phyloP scores from a whole-genome alignment of 30 jellyfish, hydroid and myxozoan species.

The Pseudorhiza aurosa region DNA sequence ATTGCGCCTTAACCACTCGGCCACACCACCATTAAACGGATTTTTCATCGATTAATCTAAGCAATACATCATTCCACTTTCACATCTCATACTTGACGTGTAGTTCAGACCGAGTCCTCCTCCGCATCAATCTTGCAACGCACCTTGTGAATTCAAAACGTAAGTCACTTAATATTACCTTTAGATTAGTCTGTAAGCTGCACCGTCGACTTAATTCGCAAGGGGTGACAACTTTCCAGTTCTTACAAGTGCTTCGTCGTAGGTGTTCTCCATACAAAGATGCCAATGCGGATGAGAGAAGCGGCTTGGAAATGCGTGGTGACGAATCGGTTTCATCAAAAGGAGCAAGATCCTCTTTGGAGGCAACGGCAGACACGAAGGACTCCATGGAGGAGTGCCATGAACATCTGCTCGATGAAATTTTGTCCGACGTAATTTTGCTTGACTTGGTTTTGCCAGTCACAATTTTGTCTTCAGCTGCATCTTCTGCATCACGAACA shows the following conservation, averaged over 20 bases:
- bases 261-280: slow-evolving; percentile 74
- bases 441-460: not conserved
- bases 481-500: slow-evolving; percentile 10
- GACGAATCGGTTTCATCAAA: slow-evolving; percentile 66
- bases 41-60: too few relatives aligned
- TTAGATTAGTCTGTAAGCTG: slow-evolving; percentile 80
- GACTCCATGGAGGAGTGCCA: slow-evolving; percentile 79
- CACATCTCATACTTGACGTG: too few relatives aligned
- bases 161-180: slow-evolving; percentile 67
- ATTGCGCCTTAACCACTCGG: too few relatives aligned
- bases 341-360: slow-evolving; percentile 76
- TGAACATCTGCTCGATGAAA: not conserved
- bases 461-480: not conserved
- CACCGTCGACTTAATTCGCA: slow-evolving; percentile 68
- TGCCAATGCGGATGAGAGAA: slow-evolving; percentile 74
- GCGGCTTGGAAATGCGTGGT: slow-evolving; percentile 54
- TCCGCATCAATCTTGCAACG: too few relatives aligned
- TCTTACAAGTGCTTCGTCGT: slow-evolving; percentile 64
- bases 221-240: slow-evolving; percentile 83
- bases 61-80: too few relatives aligned
- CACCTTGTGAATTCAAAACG: too few relatives aligned
- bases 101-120: too few relatives aligned
- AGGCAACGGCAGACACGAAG: slow-evolving; percentile 89
- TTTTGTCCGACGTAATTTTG: too few relatives aligned
- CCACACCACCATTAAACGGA: too few relatives aligned